Percentiles rank a stretch among this genome's conserved stretches.
Conservation (phyloP, 1,140 invertebrate genomes). For the Lucilia sericata region DNA sequence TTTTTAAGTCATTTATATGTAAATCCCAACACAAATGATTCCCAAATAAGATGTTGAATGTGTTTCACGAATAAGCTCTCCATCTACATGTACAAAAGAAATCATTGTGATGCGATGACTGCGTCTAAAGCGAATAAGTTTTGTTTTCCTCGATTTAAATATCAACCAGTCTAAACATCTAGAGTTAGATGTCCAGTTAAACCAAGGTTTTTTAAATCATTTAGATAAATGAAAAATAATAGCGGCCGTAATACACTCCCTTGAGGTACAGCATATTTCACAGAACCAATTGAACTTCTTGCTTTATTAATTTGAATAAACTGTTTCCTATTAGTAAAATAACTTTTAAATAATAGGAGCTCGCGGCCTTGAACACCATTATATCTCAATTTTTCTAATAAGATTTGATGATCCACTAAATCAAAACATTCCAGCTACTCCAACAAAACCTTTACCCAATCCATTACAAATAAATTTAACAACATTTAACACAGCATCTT, state of each 20-base stretch:
- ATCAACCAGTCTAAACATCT: background rate
- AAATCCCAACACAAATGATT: background rate
- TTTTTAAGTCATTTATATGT: slow-evolving; percentile 5
- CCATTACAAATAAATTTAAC: background rate
- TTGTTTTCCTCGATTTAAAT: background rate
- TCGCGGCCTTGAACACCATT: background rate
- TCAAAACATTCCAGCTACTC: slow-evolving; percentile 9
- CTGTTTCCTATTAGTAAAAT: no score
- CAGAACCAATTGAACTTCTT: no score
- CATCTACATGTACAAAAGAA: background rate
- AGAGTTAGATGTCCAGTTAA: background rate
- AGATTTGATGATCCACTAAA: slow-evolving; percentile 11
- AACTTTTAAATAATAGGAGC: no score
- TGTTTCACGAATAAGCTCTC: background rate
- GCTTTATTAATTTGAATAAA: no score
- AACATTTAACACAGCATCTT: background rate
- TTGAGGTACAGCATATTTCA: no score
- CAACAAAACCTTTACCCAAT: background rate
- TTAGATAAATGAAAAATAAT: background rate
- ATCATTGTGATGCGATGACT: background rate
- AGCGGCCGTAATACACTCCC: no score
- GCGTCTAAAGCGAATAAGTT: background rate
- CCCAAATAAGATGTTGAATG: background rate
- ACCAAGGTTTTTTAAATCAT: background rate
- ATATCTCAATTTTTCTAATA: background rate